Evolutionary conservation across 1,140 invertebrate species (phyloP).

Genomic region (Metopolophium dirhodum): DNA sequence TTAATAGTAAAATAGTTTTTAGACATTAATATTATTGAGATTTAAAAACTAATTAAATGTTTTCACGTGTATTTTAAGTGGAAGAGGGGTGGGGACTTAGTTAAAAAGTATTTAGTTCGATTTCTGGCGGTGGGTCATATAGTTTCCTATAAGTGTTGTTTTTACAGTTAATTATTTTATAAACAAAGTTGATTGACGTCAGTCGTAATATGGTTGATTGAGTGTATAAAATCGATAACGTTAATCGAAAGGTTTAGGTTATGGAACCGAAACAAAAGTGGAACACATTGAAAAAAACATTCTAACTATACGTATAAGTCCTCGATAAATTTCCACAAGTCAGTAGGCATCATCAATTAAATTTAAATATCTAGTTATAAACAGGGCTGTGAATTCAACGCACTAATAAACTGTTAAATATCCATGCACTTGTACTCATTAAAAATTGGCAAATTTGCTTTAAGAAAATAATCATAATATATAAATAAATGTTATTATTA

Average conservation of each 20-base stretch:
- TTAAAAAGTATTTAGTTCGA: neutral
- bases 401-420: neutral
- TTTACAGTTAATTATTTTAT: neutral
- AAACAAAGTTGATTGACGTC: constrained; percentile 5
- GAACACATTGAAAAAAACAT: neutral
- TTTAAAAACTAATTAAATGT: neutral
- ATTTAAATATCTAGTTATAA: neutral
- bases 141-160: neutral
- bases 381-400: neutral
- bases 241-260: constrained; percentile 17
- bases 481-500: neutral
- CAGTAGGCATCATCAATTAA: neutral
- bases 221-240: neutral
- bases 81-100: neutral
- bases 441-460: neutral
- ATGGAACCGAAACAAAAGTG: neutral
- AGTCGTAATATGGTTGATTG: neutral
- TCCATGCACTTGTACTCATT: neutral
- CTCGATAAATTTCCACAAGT: neutral
- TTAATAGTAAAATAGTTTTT: neutral
- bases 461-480: neutral
- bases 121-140: neutral
- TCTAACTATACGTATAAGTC: neutral
- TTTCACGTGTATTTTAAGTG: neutral
- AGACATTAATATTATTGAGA: neutral